phyloP scores from a whole-genome alignment of 2,888 invertebrate genomes.

The Loripinus fragilis region DNA sequence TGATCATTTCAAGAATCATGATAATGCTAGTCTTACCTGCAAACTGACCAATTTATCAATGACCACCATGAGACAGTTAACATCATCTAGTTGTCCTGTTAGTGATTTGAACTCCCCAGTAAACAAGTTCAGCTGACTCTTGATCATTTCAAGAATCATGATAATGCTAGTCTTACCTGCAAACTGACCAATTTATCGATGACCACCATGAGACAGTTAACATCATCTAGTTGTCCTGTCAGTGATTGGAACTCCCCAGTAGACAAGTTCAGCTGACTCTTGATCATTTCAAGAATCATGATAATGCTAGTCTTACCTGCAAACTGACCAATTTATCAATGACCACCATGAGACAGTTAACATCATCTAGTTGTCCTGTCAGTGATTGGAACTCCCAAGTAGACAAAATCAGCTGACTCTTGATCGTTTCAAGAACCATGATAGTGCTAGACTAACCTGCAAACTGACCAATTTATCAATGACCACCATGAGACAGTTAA shows the following conservation, averaged over 20 bases:
- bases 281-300: no score
- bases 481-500: slow-evolving; percentile 69
- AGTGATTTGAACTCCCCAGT: slow-evolving; percentile 77
- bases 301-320: no score
- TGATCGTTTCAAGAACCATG: no score
- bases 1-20: no score
- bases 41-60: slow-evolving; percentile 76
- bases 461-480: slow-evolving; percentile 76
- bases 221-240: slow-evolving; percentile 73
- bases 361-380: slow-evolving; percentile 73
- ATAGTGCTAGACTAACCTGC: no score
- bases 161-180: no score
- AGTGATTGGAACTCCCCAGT: slow-evolving; percentile 78
- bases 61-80: slow-evolving; percentile 69
- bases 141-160: no score
- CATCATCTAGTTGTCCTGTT: slow-evolving; percentile 73
- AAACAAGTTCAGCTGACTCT: no score
- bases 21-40: no score
- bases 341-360: slow-evolving; percentile 69
- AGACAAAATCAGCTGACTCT: no score
- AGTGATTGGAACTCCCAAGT: slow-evolving; percentile 78
- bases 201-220: slow-evolving; percentile 69
- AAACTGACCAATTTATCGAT: slow-evolving; percentile 76
- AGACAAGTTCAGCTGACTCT: no score
- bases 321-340: slow-evolving; percentile 76